A percentile compares a stretch with the other conserved stretches of the same genome.
Conservation (phyloP, 2,888 invertebrate genomes). For the Diachrysia chrysitis region DNA sequence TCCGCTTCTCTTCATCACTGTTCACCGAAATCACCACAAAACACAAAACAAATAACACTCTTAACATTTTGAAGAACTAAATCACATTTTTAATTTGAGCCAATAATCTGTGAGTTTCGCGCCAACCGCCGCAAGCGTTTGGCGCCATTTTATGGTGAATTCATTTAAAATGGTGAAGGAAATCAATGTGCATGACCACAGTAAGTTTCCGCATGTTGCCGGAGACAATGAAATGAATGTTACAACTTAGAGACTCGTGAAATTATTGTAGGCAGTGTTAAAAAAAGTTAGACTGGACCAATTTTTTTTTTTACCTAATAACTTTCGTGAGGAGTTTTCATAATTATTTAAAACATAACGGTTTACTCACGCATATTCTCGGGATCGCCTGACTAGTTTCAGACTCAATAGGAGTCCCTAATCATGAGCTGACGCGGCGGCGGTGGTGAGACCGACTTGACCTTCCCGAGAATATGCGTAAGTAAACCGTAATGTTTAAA, state of each 20-base stretch:
- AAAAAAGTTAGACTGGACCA: conserved; percentile 44
- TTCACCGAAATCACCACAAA: conserved; percentile 57
- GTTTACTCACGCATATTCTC: too few species aligned
- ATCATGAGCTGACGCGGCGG: too few species aligned
- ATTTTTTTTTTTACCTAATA: too few species aligned
- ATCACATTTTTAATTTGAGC: conserved; percentile 61
- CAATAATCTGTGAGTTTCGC: conserved; percentile 68
- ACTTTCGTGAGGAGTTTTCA: too few species aligned
- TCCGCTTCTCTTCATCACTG: conserved; percentile 58
- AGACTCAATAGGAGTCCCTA: too few species aligned
- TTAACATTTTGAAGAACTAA: conserved; percentile 62
- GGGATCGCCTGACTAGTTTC: too few species aligned
- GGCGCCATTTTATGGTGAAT: conserved; percentile 68
- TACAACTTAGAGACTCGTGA: conserved; percentile 56
- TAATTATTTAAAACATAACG: too few species aligned
- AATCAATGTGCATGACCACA: conserved; percentile 66
- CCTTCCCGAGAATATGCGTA: too few species aligned
- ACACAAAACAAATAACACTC: conserved; percentile 56
- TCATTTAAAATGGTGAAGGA: conserved; percentile 74
- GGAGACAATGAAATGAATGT: conserved; percentile 61
- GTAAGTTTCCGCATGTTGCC: conserved; percentile 81
- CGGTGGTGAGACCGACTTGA: too few species aligned
- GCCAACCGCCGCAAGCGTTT: conserved; percentile 67
- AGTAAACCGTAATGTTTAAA: too few species aligned
- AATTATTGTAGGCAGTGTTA: conserved; percentile 24